Conservation (phyloP, 2,113 vertebrate genomes). For the Percopsis transmontana region DNA sequence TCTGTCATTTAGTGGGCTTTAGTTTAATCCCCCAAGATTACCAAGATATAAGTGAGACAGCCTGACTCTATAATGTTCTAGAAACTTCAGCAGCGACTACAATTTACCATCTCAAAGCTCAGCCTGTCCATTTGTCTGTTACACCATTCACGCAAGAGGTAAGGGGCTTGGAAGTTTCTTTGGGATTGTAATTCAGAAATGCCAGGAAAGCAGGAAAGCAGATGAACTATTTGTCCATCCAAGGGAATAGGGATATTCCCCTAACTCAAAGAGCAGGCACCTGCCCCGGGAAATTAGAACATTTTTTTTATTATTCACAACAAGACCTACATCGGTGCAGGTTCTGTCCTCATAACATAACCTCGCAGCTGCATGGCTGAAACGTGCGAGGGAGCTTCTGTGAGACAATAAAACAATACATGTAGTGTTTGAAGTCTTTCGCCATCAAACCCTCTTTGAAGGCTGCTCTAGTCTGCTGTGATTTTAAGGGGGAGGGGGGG, state of each 20-base stretch:
- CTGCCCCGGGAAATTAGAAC: conserved; percentile 12
- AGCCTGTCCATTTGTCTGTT: conserved; percentile 43
- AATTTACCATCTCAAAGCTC: background rate
- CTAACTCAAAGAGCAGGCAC: conserved; percentile 61
- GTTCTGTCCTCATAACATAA: conserved; percentile 1
- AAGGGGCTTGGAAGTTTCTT: conserved; percentile 19
- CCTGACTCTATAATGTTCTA: conserved; percentile 15
- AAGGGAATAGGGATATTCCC: conserved; percentile 49
- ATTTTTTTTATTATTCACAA: background rate
- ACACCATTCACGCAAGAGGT: conserved; percentile 26
- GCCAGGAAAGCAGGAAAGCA: conserved; percentile 36
- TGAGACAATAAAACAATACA: conserved; percentile 42
- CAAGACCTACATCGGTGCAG: background rate
- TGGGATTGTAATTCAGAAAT: conserved; percentile 44
- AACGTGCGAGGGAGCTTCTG: conserved; percentile 22
- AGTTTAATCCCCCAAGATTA: background rate
- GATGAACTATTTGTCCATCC: conserved; percentile 27
- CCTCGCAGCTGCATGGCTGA: conserved; percentile 11
- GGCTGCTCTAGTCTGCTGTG: conserved; percentile 23
- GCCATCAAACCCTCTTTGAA: conserved; percentile 29
- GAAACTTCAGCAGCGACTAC: background rate
- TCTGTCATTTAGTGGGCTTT: conserved; percentile 14
- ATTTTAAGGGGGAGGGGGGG: conserved; percentile 1
- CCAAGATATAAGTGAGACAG: conserved; percentile 16
- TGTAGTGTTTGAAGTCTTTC: too few relatives aligned